Conservation (phyloP, 1,140 invertebrate genomes). For the Trachymyrmex septentrionalis region DNA sequence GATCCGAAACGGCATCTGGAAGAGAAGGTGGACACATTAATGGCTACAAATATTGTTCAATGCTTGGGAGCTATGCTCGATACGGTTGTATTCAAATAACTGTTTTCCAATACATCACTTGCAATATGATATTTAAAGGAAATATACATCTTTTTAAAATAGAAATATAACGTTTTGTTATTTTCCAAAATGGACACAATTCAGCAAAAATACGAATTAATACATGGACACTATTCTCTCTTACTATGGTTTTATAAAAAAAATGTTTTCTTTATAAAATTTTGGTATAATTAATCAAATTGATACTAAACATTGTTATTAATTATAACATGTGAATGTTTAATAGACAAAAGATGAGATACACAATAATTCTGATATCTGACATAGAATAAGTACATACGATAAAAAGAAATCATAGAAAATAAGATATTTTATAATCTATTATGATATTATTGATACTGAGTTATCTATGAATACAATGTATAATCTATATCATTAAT, state of each 20-base stretch:
- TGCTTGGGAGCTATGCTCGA: slow-evolving; percentile 99
- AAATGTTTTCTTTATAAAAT: slow-evolving; percentile 2
- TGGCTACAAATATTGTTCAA: slow-evolving; percentile 99
- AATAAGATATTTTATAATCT: not conserved
- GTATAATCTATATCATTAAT: slow-evolving; percentile 7
- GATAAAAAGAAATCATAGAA: not conserved
- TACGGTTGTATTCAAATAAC: slow-evolving; percentile 97
- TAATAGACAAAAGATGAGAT: not conserved
- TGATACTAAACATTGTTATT: slow-evolving; percentile 1
- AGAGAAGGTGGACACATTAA: slow-evolving; percentile 98
- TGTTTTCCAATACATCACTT: slow-evolving; percentile 67
- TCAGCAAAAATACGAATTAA: not conserved
- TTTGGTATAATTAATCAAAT: not conserved
- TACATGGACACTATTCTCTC: too few species aligned
- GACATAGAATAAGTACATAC: not conserved
- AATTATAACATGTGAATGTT: slow-evolving; percentile 13
- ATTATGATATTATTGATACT: slow-evolving; percentile 8
- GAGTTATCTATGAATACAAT: not conserved
- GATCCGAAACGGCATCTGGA: slow-evolving; percentile 99
- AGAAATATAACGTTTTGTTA: slow-evolving; percentile 35
- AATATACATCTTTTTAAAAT: slow-evolving; percentile 79
- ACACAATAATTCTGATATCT: not conserved
- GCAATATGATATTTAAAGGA: slow-evolving; percentile 77
- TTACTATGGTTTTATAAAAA: slow-evolving; percentile 9
- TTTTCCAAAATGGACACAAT: slow-evolving; percentile 25